These are phyloP conservation scores for Drosophila buzzatii DNA, from an alignment of 2,888 invertebrate genomes.

Conservation along the genomic window DNA sequence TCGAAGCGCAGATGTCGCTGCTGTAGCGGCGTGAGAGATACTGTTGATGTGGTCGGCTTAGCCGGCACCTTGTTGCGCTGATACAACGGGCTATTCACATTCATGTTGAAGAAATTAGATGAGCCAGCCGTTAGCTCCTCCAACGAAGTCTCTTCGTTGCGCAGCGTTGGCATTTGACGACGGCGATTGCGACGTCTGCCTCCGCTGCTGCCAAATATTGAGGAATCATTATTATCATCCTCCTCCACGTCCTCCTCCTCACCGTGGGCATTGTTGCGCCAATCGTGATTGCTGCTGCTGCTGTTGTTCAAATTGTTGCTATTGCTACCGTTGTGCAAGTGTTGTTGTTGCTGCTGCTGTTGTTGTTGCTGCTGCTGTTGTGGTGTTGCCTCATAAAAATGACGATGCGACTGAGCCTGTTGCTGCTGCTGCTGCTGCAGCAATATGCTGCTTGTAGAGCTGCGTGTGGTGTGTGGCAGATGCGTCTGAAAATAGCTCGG, in stretches of 20 bases:
- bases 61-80: constrained; percentile 83
- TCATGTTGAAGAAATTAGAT: constrained; percentile 80
- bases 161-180: constrained; percentile 44
- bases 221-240: constrained; percentile 67
- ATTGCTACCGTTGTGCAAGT: constrained; percentile 57
- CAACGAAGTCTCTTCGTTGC: constrained; percentile 46
- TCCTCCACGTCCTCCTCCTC: constrained; percentile 73
- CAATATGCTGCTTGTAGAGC: constrained; percentile 29
- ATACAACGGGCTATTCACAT: constrained; percentile 82
- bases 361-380: constrained; percentile 19
- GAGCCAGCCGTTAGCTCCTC: constrained; percentile 44
- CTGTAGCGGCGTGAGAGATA: constrained; percentile 62
- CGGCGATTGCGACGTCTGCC: constrained; percentile 61
- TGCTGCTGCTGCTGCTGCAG: constrained; percentile 59
- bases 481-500: constrained; percentile 60
- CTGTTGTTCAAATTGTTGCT: constrained; percentile 73
- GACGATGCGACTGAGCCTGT: constrained; percentile 58
- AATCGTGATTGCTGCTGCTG: constrained; percentile 69
- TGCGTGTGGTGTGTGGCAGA: constrained; percentile 39
- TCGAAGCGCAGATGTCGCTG: constrained; percentile 69
- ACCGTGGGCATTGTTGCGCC: constrained; percentile 61
- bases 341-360: constrained; percentile 26
- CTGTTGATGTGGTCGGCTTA: constrained; percentile 68
- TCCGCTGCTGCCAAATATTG: constrained; percentile 43
- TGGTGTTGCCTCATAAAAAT: constrained; percentile 67